Conservation (phyloP, 2,888 invertebrate species). For the Xestia ashworthii region DNA sequence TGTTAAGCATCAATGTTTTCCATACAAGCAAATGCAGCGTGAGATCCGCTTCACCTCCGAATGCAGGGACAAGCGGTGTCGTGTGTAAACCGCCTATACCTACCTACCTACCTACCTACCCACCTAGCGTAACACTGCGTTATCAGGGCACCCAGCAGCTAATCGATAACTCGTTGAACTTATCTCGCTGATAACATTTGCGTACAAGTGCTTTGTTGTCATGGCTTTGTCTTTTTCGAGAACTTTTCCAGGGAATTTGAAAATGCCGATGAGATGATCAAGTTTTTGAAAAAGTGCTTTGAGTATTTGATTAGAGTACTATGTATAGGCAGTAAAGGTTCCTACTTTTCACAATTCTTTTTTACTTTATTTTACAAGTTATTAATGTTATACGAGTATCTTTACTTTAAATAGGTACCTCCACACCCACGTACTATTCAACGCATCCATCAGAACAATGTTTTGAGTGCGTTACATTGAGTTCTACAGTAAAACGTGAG, state of each 20-base stretch:
- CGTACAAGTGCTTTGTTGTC: slow-evolving; percentile 30
- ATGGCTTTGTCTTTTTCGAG: slow-evolving; percentile 19
- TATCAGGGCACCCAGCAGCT: slow-evolving; percentile 39
- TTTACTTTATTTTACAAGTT: too few relatives aligned
- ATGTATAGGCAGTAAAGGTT: too few relatives aligned
- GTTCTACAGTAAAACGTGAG: too few relatives aligned
- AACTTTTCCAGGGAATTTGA: slow-evolving; percentile 20
- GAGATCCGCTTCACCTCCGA: background rate
- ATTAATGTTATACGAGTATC: too few relatives aligned
- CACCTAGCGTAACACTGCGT: slow-evolving; percentile 31
- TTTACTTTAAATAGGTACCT: too few relatives aligned
- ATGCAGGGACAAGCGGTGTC: background rate
- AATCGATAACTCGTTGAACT: slow-evolving; percentile 56
- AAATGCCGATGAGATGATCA: background rate
- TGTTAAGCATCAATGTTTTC: too few relatives aligned
- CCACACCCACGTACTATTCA: too few relatives aligned
- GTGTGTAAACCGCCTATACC: background rate
- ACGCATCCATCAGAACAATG: too few relatives aligned
- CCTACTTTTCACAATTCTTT: too few relatives aligned
- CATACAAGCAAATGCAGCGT: background rate
- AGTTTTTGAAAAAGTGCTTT: background rate
- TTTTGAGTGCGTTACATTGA: too few relatives aligned
- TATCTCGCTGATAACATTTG: slow-evolving; percentile 49
- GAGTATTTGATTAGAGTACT: slow-evolving; percentile 1
- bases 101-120: background rate